These are phyloP conservation scores for Graphium colonna DNA, from an alignment of 2,888 invertebrate genomes.

Conservation along the genomic window DNA sequence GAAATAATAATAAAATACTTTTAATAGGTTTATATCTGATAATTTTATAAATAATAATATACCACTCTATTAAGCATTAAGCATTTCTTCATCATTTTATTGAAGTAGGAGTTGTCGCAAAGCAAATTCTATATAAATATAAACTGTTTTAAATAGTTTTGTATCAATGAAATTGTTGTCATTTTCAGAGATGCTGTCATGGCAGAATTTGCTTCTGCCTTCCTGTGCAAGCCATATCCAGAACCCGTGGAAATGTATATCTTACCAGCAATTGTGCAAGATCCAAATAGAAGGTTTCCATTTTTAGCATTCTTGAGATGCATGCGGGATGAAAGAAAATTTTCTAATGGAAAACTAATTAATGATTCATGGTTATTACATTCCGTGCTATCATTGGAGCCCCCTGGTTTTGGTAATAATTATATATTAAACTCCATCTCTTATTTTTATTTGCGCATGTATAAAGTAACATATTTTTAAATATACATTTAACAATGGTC, in stretches of 20 bases:
- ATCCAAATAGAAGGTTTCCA: slow-evolving; percentile 64
- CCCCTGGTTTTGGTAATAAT: slow-evolving; percentile 82
- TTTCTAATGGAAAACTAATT: slow-evolving; percentile 64
- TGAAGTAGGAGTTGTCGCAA: too few relatives aligned
- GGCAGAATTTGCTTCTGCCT: slow-evolving; percentile 82
- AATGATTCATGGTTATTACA: slow-evolving; percentile 84
- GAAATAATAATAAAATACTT: too few relatives aligned
- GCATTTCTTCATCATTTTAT: too few relatives aligned
- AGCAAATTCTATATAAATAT: too few relatives aligned
- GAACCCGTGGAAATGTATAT: slow-evolving; percentile 85
- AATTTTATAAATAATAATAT: too few relatives aligned
- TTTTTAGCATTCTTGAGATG: slow-evolving; percentile 71
- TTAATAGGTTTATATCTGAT: too few relatives aligned
- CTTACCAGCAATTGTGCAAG: slow-evolving; percentile 83
- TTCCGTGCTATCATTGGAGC: slow-evolving; percentile 84
- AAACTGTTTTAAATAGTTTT: too few relatives aligned
- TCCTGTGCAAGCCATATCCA: slow-evolving; percentile 83
- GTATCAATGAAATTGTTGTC: neutral
- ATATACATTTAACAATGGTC: too few relatives aligned
- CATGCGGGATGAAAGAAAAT: slow-evolving; percentile 56
- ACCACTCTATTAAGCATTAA: too few relatives aligned
- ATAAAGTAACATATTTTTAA: neutral
- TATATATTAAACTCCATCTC: too few relatives aligned
- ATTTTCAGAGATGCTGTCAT: slow-evolving; percentile 58
- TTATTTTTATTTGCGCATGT: too few relatives aligned